A percentile compares a stretch with the other conserved stretches of the same genome.
These are phyloP conservation scores for Anagyrus pseudococci DNA, from an alignment of 2,888 invertebrate genomes.

Conservation along the genomic window DNA sequence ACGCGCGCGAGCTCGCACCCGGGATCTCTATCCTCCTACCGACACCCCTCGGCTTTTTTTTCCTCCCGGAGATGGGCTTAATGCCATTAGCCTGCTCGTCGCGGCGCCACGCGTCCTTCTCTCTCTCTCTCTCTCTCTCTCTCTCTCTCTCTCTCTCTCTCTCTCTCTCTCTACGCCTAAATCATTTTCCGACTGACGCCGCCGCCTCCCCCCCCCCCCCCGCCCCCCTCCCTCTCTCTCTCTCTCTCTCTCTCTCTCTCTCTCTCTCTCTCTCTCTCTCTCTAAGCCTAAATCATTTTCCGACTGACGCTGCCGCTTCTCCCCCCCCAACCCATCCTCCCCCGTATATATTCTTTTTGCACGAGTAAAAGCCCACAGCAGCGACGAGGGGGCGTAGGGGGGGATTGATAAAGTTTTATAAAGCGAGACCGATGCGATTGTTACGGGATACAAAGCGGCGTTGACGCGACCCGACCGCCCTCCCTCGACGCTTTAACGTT, in stretches of 20 bases:
- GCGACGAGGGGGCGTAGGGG: neutral
- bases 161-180: too few relatives aligned
- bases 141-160: too few relatives aligned
- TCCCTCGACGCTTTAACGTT: too few relatives aligned
- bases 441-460: slow-evolving; percentile 25
- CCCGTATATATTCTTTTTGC: neutral
- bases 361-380: too few relatives aligned
- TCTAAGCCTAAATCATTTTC: slow-evolving; percentile 49
- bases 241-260: too few relatives aligned
- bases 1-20: neutral
- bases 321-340: neutral
- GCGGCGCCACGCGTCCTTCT: slow-evolving; percentile 47
- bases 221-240: slow-evolving; percentile 44
- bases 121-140: too few relatives aligned
- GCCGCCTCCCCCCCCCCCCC: neutral
- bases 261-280: too few relatives aligned
- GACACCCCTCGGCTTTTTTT: neutral
- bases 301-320: slow-evolving; percentile 1
- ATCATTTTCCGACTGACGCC: slow-evolving; percentile 42
- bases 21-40: neutral
- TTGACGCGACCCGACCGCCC: slow-evolving; percentile 21
- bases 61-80: slow-evolving; percentile 32
- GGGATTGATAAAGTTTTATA: slow-evolving; percentile 32
- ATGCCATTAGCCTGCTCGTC: slow-evolving; percentile 46
- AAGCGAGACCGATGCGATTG: slow-evolving; percentile 28